Percentiles rank a stretch among this genome's conserved stretches.
These are phyloP conservation scores for Lycaon pictus DNA, from an alignment of 2,113 vertebrate genomes.

Conservation along the genomic window DNA sequence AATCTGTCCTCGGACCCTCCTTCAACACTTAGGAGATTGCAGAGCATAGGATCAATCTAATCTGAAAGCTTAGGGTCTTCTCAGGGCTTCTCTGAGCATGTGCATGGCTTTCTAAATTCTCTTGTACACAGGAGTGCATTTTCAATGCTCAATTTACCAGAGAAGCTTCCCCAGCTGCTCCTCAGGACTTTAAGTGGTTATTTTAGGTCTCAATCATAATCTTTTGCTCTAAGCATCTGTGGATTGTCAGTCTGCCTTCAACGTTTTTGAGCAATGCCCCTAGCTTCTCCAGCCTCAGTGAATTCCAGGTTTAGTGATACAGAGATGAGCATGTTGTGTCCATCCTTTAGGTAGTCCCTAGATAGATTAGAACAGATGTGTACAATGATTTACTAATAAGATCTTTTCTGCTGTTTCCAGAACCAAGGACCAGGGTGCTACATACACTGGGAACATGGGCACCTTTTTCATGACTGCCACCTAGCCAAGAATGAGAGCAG, in stretches of 20 bases:
- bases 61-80: not conserved
- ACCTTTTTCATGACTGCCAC: not conserved
- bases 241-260: not conserved
- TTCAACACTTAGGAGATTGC: not conserved
- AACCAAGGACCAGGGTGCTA: not conserved
- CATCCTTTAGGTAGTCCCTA: not conserved
- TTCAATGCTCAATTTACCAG: not conserved
- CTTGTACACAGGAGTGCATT: not conserved
- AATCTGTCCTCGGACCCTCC: not conserved
- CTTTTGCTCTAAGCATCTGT: not conserved
- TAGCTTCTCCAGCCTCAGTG: not conserved
- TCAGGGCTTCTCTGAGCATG: not conserved
- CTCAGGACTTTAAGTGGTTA: not conserved
- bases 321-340: not conserved
- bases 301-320: not conserved
- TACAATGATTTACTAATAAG: not conserved
- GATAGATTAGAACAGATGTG: not conserved
- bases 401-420: not conserved
- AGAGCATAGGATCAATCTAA: not conserved
- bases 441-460: not conserved
- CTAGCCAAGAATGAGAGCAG: not conserved
- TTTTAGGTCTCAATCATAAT: not conserved
- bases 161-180: not conserved
- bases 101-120: not conserved
- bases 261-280: not conserved